Base-by-base conservation (phyloP, 2,888 invertebrate genomes). In the Coenonympha glycerion region DNA sequence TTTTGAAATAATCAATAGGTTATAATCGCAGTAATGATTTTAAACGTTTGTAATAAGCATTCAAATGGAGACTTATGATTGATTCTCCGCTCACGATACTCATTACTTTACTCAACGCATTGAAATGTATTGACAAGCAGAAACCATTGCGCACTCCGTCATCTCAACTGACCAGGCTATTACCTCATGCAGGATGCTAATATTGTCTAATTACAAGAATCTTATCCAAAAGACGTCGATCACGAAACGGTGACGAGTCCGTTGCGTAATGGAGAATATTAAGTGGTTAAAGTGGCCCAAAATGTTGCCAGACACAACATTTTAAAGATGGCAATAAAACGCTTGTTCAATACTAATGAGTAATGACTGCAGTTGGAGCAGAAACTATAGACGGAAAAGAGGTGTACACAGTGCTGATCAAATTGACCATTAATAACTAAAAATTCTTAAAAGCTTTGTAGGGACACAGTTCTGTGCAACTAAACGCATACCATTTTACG, bases 171-270 rank as follows among this genome's bases (percentile, higher is more conserved):
- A 47, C 59, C 63, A 59, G 60, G 65, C 45, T 52, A 61, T 75
- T 75, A 68, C 73, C 71, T 68, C 75, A 80, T 63, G 65, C 70
- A 63, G 74, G 76, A 81, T 76, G 75, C 71, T 77, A 83, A 82
- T 81, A 76, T 71, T 73, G 74, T 77, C 77, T 82, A 83, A 83
- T 83, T 84, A 79, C 72, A 63, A 65, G 74, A 77, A 77, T 71
- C 63, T 73, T 76, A 81, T 80, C 75, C 79, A 66, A 75, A 73
- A 79, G 76, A 73, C 77, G 82, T 81, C 79, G 75, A 78, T 82
- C 81, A 79, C 78, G 77, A 77, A 73, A 70, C 69, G 66, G 66
- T 68, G 74, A 72, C 73, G 71, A 66, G 76, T 73, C 62, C 56
- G 56, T 83, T 79, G 69, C 63, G 62, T 73, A 76, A 78, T 56